Conservation (phyloP, 2,113 vertebrate species). For the Ramphastos sulfuratus region DNA sequence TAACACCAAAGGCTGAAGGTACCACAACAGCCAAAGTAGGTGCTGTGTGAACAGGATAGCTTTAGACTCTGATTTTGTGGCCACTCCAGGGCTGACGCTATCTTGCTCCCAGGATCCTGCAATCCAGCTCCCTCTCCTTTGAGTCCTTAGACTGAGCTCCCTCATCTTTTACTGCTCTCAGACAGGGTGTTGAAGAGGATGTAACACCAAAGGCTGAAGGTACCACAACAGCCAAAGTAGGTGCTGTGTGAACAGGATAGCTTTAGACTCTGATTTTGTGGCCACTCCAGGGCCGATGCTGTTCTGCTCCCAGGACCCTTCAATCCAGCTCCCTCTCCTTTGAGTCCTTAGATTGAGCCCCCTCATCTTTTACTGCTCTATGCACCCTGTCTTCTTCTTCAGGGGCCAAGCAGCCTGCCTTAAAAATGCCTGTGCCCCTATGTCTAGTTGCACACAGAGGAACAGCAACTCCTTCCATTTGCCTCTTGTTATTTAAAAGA, state of each 20-base stretch:
- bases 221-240: accelerated
- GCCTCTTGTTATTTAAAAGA: not conserved
- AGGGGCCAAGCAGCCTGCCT: accelerated
- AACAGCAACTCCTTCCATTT: not conserved
- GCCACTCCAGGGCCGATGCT: not conserved
- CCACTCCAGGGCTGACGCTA: not conserved
- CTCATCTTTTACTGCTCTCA: not conserved
- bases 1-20: not conserved
- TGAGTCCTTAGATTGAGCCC: not conserved
- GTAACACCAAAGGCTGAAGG: not conserved
- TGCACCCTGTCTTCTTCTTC: not conserved
- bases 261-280: not conserved
- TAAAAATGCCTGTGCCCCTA: not conserved
- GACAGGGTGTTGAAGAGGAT: not conserved
- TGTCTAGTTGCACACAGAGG: not conserved
- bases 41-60: accelerated
- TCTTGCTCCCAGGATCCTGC: not conserved
- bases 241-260: accelerated
- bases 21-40: accelerated
- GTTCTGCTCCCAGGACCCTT: not conserved
- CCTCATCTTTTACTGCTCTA: not conserved
- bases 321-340: not conserved
- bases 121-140: not conserved
- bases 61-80: not conserved
- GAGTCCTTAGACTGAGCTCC: not conserved